Percentiles rank a stretch among this genome's conserved stretches.
These are phyloP conservation scores for Phalanger gymnotis DNA, from an alignment of 2,797 vertebrate genomes.

Conservation along the genomic window DNA sequence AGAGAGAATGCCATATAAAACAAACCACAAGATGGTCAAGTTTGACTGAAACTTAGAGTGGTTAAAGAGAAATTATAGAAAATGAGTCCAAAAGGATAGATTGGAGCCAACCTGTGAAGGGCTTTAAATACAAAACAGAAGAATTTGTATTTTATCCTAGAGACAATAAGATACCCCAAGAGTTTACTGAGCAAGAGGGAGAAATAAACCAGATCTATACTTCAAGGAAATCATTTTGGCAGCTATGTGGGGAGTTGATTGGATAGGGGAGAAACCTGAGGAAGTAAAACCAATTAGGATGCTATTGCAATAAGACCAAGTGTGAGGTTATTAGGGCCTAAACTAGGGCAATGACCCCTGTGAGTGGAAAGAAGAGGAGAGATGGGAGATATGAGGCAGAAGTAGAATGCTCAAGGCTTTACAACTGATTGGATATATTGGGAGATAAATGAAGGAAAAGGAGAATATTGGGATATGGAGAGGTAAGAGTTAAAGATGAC, in stretches of 20 bases:
- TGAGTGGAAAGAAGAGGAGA: neutral
- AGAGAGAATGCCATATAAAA: neutral
- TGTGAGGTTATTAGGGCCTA: neutral
- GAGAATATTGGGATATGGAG: neutral
- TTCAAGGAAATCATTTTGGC: neutral
- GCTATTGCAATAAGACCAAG: neutral
- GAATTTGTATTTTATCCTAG: neutral
- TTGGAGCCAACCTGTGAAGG: neutral
- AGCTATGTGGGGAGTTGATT: neutral
- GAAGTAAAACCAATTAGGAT: neutral
- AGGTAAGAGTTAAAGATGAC: neutral
- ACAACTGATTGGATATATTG: neutral
- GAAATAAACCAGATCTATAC: neutral
- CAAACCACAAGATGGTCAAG: neutral
- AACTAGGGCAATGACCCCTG: neutral
- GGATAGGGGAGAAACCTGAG: neutral
- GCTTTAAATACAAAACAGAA: neutral
- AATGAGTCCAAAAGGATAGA: neutral
- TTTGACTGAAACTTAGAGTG: neutral
- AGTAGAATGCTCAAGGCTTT: neutral
- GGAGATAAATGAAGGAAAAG: neutral
- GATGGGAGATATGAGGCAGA: neutral
- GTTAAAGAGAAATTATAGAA: neutral
- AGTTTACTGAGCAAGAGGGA: neutral
- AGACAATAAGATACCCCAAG: neutral